Evolutionary conservation across 2,888 invertebrate species (phyloP), one percentile per base, ranked within the genome.

Genomic region (Schrankia costaestrigalis): DNA sequence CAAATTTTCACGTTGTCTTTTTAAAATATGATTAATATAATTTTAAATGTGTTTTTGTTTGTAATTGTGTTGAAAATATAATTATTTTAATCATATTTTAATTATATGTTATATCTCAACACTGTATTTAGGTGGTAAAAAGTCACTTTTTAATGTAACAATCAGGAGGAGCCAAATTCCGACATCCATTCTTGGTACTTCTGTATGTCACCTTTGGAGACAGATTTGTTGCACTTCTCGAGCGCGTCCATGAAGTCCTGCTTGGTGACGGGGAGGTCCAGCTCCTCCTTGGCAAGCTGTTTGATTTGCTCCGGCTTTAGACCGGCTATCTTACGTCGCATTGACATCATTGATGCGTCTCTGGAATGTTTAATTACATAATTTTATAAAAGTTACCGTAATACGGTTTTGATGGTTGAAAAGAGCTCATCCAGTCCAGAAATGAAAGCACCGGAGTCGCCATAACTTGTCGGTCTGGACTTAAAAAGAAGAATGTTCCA

Each of bases 341-440:
- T 98, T 0, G 97, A 95, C 98, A 99, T 99, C 98, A 99, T 98
- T 17, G 98, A 97, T 3, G 99, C 98, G 89, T 99, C 98, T 59
- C 98, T 95, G 71, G 12, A 71, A 69, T 27, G 1, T 27, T 11
- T 24, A 11, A 8, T 7, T 11, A n/a, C 11, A 10, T 21, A 14
- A 21, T 21, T 7, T 4, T 21, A 3, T 17, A 17, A 3, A 17
- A 17, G 7, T 17, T 5, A 17, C n/a, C n/a, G n/a, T n/a, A 17
- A 5, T 5, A 17, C 7, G 7, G 7, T 17, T 17, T 17, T 17
- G 17, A 17, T 17, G 17, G 17, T 5, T 3, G 3, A 17, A 17
- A 17, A 17, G 7, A 5, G 7, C 17, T 17, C 3, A 17, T 17
- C 7, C 17, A n/a, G n/a, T n/a, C n/a, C n/a, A n/a, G n/a, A n/a